These are phyloP conservation scores for Cryptotis parvus DNA, from an alignment of 2,113 vertebrate genomes.

Conservation along the genomic window DNA sequence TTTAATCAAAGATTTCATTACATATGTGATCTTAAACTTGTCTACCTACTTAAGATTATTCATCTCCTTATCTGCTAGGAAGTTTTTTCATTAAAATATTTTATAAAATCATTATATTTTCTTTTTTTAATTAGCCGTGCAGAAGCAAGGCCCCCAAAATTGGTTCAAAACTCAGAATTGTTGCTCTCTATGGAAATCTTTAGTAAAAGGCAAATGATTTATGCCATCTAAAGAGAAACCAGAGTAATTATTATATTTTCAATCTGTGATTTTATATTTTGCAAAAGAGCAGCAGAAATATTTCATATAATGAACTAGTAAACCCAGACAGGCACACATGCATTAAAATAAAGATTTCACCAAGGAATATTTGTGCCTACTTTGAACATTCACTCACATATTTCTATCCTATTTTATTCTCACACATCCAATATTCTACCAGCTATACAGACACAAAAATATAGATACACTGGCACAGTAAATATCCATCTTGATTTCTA, in stretches of 20 bases:
- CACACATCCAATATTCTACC: too few relatives aligned
- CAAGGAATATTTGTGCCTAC: not conserved
- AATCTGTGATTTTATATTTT: not conserved
- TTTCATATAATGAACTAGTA: not conserved
- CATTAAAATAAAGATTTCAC: not conserved
- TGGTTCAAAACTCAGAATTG: too few relatives aligned
- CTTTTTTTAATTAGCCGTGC: too few relatives aligned
- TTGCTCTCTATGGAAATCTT: too few relatives aligned
- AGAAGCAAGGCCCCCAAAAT: too few relatives aligned
- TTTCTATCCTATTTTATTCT: too few relatives aligned
- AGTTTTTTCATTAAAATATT: slow-evolving; percentile 19
- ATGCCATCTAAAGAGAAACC: too few relatives aligned
- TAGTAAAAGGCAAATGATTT: too few relatives aligned
- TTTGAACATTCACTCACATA: too few relatives aligned
- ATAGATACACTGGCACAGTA: not conserved
- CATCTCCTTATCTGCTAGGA: slow-evolving; percentile 1
- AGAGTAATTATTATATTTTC: slow-evolving; percentile 6
- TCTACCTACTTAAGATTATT: slow-evolving; percentile 67
- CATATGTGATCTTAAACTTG: slow-evolving; percentile 71
- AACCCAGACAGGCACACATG: not conserved
- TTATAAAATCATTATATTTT: not conserved
- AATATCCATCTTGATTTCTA: not conserved
- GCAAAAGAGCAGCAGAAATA: not conserved
- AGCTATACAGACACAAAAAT: not conserved
- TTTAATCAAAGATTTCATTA: not conserved